Evolutionary conservation across 1,140 invertebrate genomes (phyloP).

Genomic region (Papilio dardanus): DNA sequence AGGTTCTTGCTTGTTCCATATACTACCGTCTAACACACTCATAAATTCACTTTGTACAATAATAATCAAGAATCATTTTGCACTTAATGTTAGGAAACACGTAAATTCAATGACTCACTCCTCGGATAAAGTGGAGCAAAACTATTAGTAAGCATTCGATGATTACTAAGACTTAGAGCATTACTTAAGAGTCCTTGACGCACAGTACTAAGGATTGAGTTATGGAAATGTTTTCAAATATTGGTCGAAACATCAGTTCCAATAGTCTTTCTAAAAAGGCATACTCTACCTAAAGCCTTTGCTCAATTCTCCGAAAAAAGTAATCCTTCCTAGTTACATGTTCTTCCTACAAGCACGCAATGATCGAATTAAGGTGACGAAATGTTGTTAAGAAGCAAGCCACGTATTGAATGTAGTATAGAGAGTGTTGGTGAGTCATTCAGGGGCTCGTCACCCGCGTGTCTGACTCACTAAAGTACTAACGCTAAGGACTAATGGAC

Average conservation of each 20-base stretch:
- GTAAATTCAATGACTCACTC: background rate
- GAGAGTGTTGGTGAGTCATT: background rate
- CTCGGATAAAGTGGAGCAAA: background rate
- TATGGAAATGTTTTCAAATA: too few relatives aligned
- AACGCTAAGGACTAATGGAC: constrained; percentile 31
- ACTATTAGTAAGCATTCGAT: background rate
- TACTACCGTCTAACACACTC: too few relatives aligned
- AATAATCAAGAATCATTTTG: background rate
- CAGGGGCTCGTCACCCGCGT: background rate
- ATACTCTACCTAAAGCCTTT: too few relatives aligned
- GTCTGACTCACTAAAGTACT: constrained; percentile 19
- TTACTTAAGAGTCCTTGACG: background rate
- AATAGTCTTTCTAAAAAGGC: too few relatives aligned
- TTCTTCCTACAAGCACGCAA: background rate
- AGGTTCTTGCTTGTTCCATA: too few relatives aligned
- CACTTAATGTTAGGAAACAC: background rate
- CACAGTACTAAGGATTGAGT: background rate
- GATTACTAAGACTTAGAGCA: background rate
- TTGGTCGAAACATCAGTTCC: too few relatives aligned
- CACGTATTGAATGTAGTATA: constrained; percentile 7
- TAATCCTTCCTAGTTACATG: background rate
- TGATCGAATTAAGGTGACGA: background rate
- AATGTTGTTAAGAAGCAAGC: background rate
- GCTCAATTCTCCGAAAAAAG: too few relatives aligned
- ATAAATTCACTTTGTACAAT: too few relatives aligned